phyloP scores from a whole-genome alignment of 2,113 vertebrate genomes.

The Poeciliopsis occidentalis region DNA sequence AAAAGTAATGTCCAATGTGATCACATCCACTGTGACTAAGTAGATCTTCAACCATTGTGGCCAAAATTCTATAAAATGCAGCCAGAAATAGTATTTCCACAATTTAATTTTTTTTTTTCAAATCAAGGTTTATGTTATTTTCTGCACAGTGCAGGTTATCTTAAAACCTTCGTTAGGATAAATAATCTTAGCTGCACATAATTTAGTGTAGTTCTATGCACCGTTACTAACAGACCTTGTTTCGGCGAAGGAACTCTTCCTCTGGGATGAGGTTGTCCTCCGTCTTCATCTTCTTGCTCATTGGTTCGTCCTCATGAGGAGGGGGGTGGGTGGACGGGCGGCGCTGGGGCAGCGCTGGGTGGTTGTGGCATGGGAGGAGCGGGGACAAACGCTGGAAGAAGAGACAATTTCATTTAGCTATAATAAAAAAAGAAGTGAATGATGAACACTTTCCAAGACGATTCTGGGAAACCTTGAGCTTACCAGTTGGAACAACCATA shows the following conservation, averaged over 20 bases:
- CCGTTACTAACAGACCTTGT: slow-evolving; percentile 82
- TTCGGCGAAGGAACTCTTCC: slow-evolving; percentile 95
- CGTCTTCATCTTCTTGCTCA: slow-evolving; percentile 95
- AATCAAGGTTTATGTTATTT: too few species aligned
- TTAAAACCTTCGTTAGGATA: neutral
- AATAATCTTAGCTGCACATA: neutral
- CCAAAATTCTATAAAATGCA: neutral
- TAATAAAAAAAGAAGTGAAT: neutral
- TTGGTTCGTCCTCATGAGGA: slow-evolving; percentile 93
- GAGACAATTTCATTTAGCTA: slow-evolving; percentile 10
- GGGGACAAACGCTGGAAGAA: slow-evolving; percentile 90
- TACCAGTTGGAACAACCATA: slow-evolving; percentile 95
- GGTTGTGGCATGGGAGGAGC: slow-evolving; percentile 92
- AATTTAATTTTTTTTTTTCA: neutral
- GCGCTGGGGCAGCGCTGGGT: slow-evolving; percentile 85
- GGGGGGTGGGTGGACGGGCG: slow-evolving; percentile 89
- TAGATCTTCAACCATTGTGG: neutral
- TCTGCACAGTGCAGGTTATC: too few species aligned
- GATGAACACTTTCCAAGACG: neutral
- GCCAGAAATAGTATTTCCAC: neutral
- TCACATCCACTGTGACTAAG: neutral
- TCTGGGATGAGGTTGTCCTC: slow-evolving; percentile 97
- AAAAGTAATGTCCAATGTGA: too few species aligned
- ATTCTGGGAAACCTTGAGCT: slow-evolving; percentile 37
- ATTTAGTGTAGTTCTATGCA: fast-evolving